phyloP scores from a whole-genome alignment of 2,888 invertebrate species.

The Sphaerophoria rueppellii region DNA sequence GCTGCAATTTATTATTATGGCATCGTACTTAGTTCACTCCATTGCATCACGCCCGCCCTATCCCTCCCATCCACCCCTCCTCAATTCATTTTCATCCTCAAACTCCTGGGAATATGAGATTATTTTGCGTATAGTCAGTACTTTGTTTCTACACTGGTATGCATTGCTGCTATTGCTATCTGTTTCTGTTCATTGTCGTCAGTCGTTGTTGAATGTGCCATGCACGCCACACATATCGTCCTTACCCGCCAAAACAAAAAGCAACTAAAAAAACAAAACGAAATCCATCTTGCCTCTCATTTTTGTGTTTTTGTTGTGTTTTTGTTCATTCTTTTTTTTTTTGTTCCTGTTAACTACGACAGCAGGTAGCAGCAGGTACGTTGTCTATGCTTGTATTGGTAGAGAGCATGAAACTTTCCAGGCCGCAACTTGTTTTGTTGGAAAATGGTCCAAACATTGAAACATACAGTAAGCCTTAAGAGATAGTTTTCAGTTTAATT shows the following conservation, averaged over 20 bases:
- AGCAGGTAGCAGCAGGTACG: conserved; percentile 67
- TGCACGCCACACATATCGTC: conserved; percentile 60
- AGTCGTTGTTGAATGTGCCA: conserved; percentile 4
- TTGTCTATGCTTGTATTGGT: conserved; percentile 33
- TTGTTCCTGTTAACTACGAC: conserved; percentile 58
- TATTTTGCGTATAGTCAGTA: conserved; percentile 63
- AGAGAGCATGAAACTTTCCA: conserved; percentile 46
- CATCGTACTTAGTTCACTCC: conserved; percentile 72
- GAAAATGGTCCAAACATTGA: conserved; percentile 54
- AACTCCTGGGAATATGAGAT: conserved; percentile 48
- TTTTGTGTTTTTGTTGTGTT: conserved; percentile 16
- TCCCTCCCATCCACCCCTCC: conserved; percentile 70
- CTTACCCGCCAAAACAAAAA: conserved; percentile 70
- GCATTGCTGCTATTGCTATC: conserved; percentile 28
- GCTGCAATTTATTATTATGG: conserved; percentile 72
- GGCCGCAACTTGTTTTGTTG: conserved; percentile 72
- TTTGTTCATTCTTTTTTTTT: conserved; percentile 34
- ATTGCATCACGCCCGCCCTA: conserved; percentile 62
- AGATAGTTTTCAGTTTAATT: conserved; percentile 22
- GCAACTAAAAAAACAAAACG: too few species aligned
- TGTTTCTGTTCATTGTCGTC: conserved; percentile 12
- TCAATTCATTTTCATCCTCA: conserved; percentile 11
- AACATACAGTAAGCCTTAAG: conserved; percentile 35
- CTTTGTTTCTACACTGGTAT: conserved; percentile 18
- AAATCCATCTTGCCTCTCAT: conserved; percentile 60